A percentile compares a stretch with the other conserved stretches of the same genome.
phyloP scores from a whole-genome alignment of 2,888 invertebrate species.

The Cantharis lateralis region DNA sequence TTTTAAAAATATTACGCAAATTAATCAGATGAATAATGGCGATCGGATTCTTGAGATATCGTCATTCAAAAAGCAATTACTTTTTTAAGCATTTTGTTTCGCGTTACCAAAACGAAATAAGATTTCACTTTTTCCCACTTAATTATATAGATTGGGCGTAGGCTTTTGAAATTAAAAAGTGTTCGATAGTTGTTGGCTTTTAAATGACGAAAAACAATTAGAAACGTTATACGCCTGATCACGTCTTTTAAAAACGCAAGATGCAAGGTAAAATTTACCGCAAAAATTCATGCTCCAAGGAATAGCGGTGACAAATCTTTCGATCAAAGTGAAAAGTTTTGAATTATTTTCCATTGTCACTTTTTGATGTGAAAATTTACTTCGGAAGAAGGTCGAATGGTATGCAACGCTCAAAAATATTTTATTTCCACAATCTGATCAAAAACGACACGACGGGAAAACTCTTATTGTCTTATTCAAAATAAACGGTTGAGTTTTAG shows the following conservation, averaged over 20 bases:
- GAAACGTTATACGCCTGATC: constrained; percentile 28
- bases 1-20: constrained; percentile 8
- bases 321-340: not conserved
- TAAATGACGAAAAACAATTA: constrained; percentile 21
- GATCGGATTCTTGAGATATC: not conserved
- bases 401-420: not conserved
- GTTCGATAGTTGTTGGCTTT: not conserved
- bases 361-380: not conserved
- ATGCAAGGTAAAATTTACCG: constrained; percentile 21
- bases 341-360: not conserved
- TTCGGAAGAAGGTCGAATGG: not conserved
- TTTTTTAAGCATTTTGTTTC: constrained; percentile 11
- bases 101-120: constrained; percentile 2
- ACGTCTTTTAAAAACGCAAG: constrained; percentile 26
- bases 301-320: not conserved
- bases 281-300: constrained; percentile 1
- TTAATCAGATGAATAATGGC: not conserved
- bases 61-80: constrained; percentile 11
- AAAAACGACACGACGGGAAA: not conserved
- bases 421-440: not conserved
- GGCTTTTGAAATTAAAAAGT: not conserved
- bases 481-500: not conserved
- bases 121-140: constrained; percentile 19
- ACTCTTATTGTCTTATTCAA: not conserved
- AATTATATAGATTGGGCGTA: not conserved